phyloP scores from a whole-genome alignment of 2,113 vertebrate genomes.

The Monopterus albus region DNA sequence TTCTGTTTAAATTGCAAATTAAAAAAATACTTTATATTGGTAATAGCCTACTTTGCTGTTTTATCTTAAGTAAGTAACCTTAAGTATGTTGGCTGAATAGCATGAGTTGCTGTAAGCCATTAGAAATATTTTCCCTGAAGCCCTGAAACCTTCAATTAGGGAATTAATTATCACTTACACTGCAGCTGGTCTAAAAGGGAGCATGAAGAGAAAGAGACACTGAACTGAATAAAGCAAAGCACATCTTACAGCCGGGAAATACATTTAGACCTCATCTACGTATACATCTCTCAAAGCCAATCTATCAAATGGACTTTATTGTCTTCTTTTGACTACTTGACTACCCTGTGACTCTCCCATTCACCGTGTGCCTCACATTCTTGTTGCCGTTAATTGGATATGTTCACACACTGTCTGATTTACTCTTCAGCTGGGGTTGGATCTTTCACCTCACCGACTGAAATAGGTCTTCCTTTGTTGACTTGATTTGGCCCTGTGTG shows the following conservation, averaged over 20 bases:
- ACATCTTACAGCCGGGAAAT: slow-evolving; percentile 28
- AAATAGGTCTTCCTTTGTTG: no score
- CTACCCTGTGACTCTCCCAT: slow-evolving; percentile 10
- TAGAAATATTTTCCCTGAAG: slow-evolving; percentile 48
- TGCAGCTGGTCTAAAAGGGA: slow-evolving; percentile 48
- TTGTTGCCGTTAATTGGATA: slow-evolving; percentile 33
- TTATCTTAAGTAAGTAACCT: slow-evolving; percentile 4
- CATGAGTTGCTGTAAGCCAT: slow-evolving; percentile 38
- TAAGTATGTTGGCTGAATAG: slow-evolving; percentile 20
- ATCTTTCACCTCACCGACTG: slow-evolving; percentile 32
- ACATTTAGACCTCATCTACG: slow-evolving; percentile 5
- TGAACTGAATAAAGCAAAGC: slow-evolving; percentile 44
- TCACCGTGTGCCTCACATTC: slow-evolving; percentile 5
- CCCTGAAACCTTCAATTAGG: slow-evolving; percentile 62
- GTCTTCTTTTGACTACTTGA: slow-evolving; percentile 30
- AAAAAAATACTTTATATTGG: slow-evolving; percentile 5
- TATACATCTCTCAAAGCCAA: slow-evolving; percentile 21
- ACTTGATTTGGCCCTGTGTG: slow-evolving; percentile 28
- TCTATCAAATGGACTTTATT: slow-evolving; percentile 8
- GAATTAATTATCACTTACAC: slow-evolving; percentile 64
- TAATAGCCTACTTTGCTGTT: no score
- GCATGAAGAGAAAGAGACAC: slow-evolving; percentile 18
- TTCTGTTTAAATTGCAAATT: background rate
- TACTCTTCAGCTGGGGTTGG: slow-evolving; percentile 27
- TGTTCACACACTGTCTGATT: slow-evolving; percentile 43